Evolutionary conservation across 2,888 invertebrate genomes (phyloP).

Genomic region (Ormia ochracea): DNA sequence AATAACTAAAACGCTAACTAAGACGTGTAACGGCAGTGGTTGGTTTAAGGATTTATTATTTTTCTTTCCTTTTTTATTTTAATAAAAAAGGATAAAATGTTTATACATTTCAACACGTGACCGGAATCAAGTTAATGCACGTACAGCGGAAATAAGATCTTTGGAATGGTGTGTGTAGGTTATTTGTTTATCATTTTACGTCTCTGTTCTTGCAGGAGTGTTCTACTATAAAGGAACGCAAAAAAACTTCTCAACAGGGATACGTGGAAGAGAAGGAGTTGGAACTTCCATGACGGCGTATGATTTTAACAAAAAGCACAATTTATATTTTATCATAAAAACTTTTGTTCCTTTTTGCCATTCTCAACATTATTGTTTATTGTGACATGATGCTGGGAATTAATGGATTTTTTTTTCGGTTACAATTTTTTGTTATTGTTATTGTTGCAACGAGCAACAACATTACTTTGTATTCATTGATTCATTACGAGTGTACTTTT

Average conservation of each 20-base stretch:
- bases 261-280: not conserved
- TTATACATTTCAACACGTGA: constrained; percentile 63
- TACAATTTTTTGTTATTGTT: constrained; percentile 25
- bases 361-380: constrained; percentile 32
- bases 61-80: not conserved
- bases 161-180: not conserved
- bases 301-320: constrained; percentile 60
- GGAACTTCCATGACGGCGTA: not conserved
- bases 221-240: not conserved
- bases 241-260: not conserved
- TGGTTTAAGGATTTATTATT: not conserved
- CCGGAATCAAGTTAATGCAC: constrained; percentile 66
- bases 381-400: constrained; percentile 59
- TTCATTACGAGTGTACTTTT: not conserved
- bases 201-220: not conserved
- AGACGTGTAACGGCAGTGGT: constrained; percentile 42
- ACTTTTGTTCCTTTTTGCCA: not conserved
- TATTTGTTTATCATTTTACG: not conserved
- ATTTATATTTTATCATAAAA: constrained; percentile 34
- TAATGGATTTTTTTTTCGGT: constrained; percentile 52
- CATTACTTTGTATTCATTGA: constrained; percentile 26
- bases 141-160: constrained; percentile 52
- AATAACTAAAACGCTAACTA: constrained; percentile 38
- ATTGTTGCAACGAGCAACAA: not conserved
- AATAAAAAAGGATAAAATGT: constrained; percentile 31